Evolutionary conservation across 2,797 vertebrate genomes (phyloP).

Genomic region (Yasuhikotakia modesta): DNA sequence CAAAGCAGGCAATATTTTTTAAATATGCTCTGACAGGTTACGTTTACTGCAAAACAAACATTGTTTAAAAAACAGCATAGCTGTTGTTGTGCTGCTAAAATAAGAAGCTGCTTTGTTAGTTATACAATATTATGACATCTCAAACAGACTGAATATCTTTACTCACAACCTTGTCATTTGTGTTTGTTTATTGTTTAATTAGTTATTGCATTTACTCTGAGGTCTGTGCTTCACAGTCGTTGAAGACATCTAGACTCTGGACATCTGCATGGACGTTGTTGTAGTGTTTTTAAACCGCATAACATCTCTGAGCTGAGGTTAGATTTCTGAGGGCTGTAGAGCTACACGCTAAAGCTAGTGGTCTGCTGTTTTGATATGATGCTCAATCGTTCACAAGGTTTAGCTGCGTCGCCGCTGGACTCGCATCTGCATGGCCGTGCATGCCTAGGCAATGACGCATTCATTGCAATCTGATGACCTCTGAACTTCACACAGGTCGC

Average conservation of each 20-base stretch:
- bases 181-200: not conserved
- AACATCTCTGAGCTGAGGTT: conserved; percentile 2
- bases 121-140: too few species aligned
- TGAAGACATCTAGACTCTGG: conserved; percentile 6
- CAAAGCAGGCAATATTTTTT: too few species aligned
- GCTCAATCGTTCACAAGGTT: conserved; percentile 41
- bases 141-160: not conserved
- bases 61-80: too few species aligned
- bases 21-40: too few species aligned
- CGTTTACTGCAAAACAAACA: too few species aligned
- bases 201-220: not conserved
- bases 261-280: not conserved
- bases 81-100: too few species aligned
- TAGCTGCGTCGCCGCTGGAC: conserved; percentile 64
- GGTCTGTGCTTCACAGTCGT: not conserved
- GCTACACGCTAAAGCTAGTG: not conserved
- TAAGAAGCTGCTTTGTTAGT: too few species aligned
- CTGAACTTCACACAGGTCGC: conserved; percentile 77
- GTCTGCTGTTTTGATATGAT: conserved; percentile 56
- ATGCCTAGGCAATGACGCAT: conserved; percentile 58
- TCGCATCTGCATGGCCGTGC: conserved; percentile 76
- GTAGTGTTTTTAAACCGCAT: not conserved
- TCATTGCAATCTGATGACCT: conserved; percentile 22
- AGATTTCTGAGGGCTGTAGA: not conserved
- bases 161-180: not conserved